Base-by-base conservation (phyloP, 2,888 invertebrate species). In the Synanthedon vespiformis region DNA sequence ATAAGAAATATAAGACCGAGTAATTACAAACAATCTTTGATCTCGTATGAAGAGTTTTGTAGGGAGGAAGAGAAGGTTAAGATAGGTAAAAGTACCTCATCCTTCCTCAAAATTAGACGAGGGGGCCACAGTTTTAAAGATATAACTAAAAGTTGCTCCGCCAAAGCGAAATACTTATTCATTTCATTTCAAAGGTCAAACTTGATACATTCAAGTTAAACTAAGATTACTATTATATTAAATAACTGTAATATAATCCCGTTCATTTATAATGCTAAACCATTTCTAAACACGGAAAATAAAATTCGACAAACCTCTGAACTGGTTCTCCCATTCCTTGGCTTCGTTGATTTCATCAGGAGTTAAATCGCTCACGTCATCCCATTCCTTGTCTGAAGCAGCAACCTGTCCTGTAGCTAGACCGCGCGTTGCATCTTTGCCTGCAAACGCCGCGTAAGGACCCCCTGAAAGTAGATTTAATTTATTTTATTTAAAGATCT, bases 291-390 rank as follows among this genome's bases (percentile, higher is more conserved):
- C 27, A 27, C 2, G 27, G 27, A 27, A 8, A 44, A 13, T 12
- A 0, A 44, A 44, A 44, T 13, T 6, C 5, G n/a, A 48, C 16
- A 14, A 62, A 87, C 86, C 85, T 74, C 75, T 83, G 64, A 86
- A 86, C 56, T 86, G 86, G 1, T 85, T 85, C 58, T 87, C 86
- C 86, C 86, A 87, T 62, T 87, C 86, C 58, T 83, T 85, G 14
- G 85, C 85, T 1, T 83, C 77, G 0, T 80, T 72, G 1, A 77
- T 60, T 56, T 87, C 86, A 56, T 86, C 86, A 10, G 82, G 68
- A 0, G 67, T 63, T 14, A 86, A 68, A 51, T 86, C 85, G 48
- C 82, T 85, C 64, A 77, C 73, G 62, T 84, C 85, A 64, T 87
- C 86, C 56, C 78, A 86, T 48, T 84, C 86, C 53, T 71, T 72